These are phyloP conservation scores for Echinarachnius parma DNA, from an alignment of 53 echinoderm and acorn worm genomes.

Conservation along the genomic window DNA sequence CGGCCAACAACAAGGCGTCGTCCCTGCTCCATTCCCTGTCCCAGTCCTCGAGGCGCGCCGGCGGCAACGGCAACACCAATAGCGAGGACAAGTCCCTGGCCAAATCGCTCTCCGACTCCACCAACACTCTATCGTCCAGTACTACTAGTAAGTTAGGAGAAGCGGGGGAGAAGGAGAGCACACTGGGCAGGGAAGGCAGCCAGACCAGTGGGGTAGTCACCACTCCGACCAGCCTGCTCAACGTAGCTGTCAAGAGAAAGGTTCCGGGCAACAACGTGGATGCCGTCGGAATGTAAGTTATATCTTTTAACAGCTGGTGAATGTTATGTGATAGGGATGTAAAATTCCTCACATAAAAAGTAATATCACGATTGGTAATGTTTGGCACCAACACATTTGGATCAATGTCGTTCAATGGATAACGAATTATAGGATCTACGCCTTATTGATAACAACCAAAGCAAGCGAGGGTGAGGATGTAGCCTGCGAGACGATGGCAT, in stretches of 20 bases:
- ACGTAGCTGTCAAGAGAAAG: constrained; percentile 67
- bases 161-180: background rate
- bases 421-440: no score
- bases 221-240: constrained; percentile 24
- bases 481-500: no score
- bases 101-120: constrained; percentile 33
- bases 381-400: no score
- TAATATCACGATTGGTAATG: no score
- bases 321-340: no score
- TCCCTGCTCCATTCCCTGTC: constrained; percentile 28
- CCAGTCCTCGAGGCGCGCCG: constrained; percentile 15
- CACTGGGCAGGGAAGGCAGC: constrained; percentile 8
- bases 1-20: constrained; percentile 19
- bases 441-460: no score
- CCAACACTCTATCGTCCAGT: constrained; percentile 27
- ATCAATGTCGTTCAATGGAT: no score
- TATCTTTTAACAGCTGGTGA: no score
- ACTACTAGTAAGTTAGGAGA: constrained; percentile 21
- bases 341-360: no score
- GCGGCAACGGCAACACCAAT: background rate
- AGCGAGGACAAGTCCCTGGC: constrained; percentile 20
- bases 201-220: constrained; percentile 43
- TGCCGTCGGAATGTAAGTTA: constrained; percentile 58
- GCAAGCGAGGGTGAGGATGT: no score
- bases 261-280: constrained; percentile 69